A percentile compares a stretch with the other conserved stretches of the same genome.
These are phyloP conservation scores for Rana temporaria DNA, from an alignment of 2,113 vertebrate species.

Conservation along the genomic window DNA sequence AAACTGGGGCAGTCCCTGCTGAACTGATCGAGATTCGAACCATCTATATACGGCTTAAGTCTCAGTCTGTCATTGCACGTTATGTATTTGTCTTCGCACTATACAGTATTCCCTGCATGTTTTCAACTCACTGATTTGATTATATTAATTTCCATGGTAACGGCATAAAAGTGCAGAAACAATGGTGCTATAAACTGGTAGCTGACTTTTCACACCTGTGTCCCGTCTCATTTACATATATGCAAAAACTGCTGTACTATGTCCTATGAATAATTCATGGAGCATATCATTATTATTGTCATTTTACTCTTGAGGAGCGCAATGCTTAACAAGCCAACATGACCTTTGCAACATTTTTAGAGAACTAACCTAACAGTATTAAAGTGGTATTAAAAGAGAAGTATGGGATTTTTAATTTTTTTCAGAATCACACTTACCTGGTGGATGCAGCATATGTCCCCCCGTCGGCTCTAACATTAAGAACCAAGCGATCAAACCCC, in stretches of 20 bases:
- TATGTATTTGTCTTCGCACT: too few species aligned
- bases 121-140: neutral
- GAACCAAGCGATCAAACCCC: too few species aligned
- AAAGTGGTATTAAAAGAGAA: neutral
- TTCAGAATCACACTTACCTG: too few species aligned
- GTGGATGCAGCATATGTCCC: too few species aligned
- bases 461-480: too few species aligned
- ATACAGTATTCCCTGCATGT: too few species aligned
- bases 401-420: too few species aligned
- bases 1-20: too few species aligned
- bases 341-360: neutral
- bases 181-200: neutral
- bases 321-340: neutral
- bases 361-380: neutral
- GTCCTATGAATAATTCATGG: constrained; percentile 19
- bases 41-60: too few species aligned
- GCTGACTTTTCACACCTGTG: neutral
- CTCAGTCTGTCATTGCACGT: too few species aligned
- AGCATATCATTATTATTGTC: neutral
- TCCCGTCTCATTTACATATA: constrained; percentile 5
- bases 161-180: neutral
- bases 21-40: too few species aligned
- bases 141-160: constrained; percentile 16
- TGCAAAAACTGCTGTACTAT: neutral
- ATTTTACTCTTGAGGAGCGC: neutral